Conservation (phyloP, 2,888 invertebrate species). For the Amphiduros pacificus region DNA sequence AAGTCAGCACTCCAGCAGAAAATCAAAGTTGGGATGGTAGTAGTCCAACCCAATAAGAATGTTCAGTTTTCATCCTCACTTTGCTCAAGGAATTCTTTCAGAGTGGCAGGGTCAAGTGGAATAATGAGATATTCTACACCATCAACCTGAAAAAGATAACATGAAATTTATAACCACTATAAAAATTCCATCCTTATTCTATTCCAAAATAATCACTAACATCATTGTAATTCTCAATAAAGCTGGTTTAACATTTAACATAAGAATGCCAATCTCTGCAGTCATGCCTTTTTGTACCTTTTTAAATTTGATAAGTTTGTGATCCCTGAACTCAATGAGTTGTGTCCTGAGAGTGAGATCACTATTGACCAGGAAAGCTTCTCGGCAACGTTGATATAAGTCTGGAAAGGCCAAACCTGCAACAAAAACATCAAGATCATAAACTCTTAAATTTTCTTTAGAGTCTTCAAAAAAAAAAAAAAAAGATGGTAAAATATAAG, state of each 20-base stretch:
- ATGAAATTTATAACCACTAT: not conserved
- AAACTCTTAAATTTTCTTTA: too few relatives aligned
- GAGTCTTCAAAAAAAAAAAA: too few relatives aligned
- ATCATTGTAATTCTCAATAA: not conserved
- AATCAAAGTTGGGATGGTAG: too few relatives aligned
- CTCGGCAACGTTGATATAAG: constrained; percentile 78
- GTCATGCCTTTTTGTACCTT: too few relatives aligned
- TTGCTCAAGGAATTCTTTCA: constrained; percentile 67
- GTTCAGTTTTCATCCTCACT: constrained; percentile 19
- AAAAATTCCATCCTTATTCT: not conserved
- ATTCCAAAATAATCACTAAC: not conserved
- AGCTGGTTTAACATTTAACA: too few relatives aligned
- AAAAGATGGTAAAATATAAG: too few relatives aligned
- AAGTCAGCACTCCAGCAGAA: too few relatives aligned
- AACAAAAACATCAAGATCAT: constrained; percentile 6
- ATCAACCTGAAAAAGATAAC: constrained; percentile 65
- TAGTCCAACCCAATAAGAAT: too few relatives aligned
- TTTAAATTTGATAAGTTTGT: constrained; percentile 83
- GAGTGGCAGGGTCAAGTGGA: constrained; percentile 73
- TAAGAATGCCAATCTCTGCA: too few relatives aligned
- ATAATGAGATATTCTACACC: constrained; percentile 81
- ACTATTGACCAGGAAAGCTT: constrained; percentile 88
- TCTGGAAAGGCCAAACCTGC: constrained; percentile 86
- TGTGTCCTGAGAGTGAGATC: constrained; percentile 89
- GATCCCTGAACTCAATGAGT: constrained; percentile 92